Base-by-base conservation (phyloP, 2,797 vertebrate genomes). In the Oryzias sinensis region DNA sequence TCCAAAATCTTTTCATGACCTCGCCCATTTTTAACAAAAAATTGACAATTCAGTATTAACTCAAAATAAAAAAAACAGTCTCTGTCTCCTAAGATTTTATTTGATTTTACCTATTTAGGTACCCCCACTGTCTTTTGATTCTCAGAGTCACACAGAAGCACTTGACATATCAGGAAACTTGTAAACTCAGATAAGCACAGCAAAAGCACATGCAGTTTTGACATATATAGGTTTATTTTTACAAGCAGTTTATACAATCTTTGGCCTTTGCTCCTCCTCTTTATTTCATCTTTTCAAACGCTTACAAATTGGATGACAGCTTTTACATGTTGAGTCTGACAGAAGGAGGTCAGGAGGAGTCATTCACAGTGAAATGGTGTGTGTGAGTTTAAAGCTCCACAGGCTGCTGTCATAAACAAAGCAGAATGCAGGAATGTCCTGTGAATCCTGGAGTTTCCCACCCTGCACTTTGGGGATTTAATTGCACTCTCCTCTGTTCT, bases 101-200 rank as follows among this genome's bases (percentile, higher is more conserved):
- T 85, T 70, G 44, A 80, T 87, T 81, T 80, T 63, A 79, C 62
- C 55, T 80, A 66, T 65, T n/a, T 13, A 45, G 67, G 62, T 33
- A 27, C 74, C 71, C 68, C 65, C 65, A 33, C 47, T 59, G 65
- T 47, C 53, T 77, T 2, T 13, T 17, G 20, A 70, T 65, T 43
- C 56, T 45, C 55, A 29, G 72, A 50, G 48, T 65, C 62, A 56
- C 68, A 76, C 74, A 68, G 56, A 70, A 63, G 65, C 79, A 49
- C 20, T 40, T 49, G 75, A 67, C 59, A 60, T 75, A 60, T 74
- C 62, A 44, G 70, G 81, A 75, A 60, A 79, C 78, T 82, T 81
- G 82, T 87, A 85, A 88, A 85, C 56, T 62, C n/a, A 49, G 83
- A 87, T 80, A 77, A 80, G 69, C 70, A 71, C 77, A 61, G 72